Evolutionary conservation across 2,888 invertebrate genomes (phyloP).

Genomic region (Ochropleura leucogaster): DNA sequence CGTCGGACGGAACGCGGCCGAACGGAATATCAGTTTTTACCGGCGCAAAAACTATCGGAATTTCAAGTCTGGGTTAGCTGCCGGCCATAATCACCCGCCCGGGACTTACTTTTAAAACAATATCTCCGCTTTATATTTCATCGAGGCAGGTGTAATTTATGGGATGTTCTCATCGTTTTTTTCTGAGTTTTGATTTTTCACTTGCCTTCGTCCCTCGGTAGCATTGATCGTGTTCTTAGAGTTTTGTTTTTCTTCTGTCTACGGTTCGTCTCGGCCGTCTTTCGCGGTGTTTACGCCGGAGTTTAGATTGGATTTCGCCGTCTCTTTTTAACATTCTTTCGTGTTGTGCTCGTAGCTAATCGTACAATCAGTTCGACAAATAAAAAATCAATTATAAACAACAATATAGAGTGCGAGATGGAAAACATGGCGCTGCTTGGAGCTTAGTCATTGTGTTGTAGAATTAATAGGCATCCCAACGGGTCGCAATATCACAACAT

Average conservation of each 20-base stretch:
- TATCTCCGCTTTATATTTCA: slow-evolving; percentile 86
- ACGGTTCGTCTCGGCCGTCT: slow-evolving; percentile 82
- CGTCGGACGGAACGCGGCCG: slow-evolving; percentile 85
- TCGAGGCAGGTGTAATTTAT: slow-evolving; percentile 88
- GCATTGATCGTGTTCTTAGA: slow-evolving; percentile 81
- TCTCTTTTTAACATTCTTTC: slow-evolving; percentile 76
- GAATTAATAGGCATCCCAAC: slow-evolving; percentile 83
- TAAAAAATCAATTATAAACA: slow-evolving; percentile 85
- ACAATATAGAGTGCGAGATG: slow-evolving; percentile 82
- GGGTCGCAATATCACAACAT: slow-evolving; percentile 85
- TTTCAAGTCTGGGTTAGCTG: slow-evolving; percentile 86
- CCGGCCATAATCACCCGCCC: slow-evolving; percentile 84
- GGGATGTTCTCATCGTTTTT: slow-evolving; percentile 80
- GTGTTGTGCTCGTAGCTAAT: slow-evolving; percentile 76
- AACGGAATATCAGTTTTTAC: slow-evolving; percentile 89
- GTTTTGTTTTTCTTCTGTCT: slow-evolving; percentile 89
- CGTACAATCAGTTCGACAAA: slow-evolving; percentile 74
- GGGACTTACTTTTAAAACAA: slow-evolving; percentile 88
- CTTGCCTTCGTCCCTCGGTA: slow-evolving; percentile 73
- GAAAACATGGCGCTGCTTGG: slow-evolving; percentile 78
- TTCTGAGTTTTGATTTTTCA: slow-evolving; percentile 83
- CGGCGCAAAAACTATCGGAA: slow-evolving; percentile 89
- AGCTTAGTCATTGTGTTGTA: slow-evolving; percentile 81
- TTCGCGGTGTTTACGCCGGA: slow-evolving; percentile 84
- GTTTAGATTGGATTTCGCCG: slow-evolving; percentile 84